Evolutionary conservation across 2,888 invertebrate genomes (phyloP).

Genomic region (Pyralis farinalis): DNA sequence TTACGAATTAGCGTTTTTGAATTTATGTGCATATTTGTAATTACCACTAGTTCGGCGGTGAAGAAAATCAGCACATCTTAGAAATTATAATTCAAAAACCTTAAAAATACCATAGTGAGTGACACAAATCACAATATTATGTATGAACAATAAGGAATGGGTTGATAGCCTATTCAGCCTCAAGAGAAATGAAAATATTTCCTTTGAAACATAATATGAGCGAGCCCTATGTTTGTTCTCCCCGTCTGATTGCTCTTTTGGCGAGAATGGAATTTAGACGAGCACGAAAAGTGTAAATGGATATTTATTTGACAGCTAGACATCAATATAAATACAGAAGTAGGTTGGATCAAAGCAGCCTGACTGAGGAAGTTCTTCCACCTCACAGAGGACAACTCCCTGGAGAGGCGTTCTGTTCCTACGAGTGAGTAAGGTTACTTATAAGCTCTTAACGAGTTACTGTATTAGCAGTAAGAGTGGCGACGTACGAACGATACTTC

Average conservation of each 20-base stretch:
- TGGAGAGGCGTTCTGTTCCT: too few species aligned
- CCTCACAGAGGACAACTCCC: too few species aligned
- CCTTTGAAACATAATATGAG: slow-evolving; percentile 17
- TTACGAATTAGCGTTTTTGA: too few species aligned
- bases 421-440: too few species aligned
- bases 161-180: slow-evolving; percentile 2
- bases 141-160: slow-evolving; percentile 10
- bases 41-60: too few species aligned
- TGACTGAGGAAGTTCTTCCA: too few species aligned
- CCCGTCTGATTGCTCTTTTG: slow-evolving; percentile 10
- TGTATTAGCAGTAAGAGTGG: too few species aligned
- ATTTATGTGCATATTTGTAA: too few species aligned
- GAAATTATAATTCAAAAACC: background rate
- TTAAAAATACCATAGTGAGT: background rate
- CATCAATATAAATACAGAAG: background rate
- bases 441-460: too few species aligned
- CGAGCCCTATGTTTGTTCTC: slow-evolving; percentile 10
- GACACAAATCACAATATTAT: slow-evolving; percentile 1
- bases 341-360: too few species aligned
- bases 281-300: slow-evolving; percentile 13
- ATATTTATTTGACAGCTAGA: slow-evolving; percentile 4
- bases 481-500: too few species aligned
- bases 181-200: slow-evolving; percentile 13
- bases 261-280: slow-evolving; percentile 4
- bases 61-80: too few species aligned